Conservation (phyloP, 2,113 vertebrate species). For the Pterophyllum scalare region DNA sequence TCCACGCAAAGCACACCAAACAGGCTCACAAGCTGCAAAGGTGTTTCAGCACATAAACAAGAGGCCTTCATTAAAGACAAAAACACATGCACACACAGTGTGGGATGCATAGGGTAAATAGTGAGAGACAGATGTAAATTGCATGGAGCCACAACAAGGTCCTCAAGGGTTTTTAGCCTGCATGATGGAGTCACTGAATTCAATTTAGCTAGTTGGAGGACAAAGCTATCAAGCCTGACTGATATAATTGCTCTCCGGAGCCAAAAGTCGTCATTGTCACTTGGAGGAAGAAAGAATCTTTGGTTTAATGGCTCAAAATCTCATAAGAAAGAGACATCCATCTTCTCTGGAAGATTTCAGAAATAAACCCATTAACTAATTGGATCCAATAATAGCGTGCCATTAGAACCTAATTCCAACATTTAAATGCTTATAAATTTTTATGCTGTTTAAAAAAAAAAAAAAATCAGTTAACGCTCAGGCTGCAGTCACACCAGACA, state of each 20-base stretch:
- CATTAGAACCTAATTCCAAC: constrained; percentile 65
- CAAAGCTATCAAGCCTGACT: constrained; percentile 71
- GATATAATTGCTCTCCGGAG: constrained; percentile 73
- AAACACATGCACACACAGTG: constrained; percentile 46
- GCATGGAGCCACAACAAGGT: constrained; percentile 67
- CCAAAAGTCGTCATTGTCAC: constrained; percentile 73
- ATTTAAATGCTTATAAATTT: constrained; percentile 65
- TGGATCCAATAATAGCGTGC: constrained; percentile 70
- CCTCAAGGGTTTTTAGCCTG: constrained; percentile 61
- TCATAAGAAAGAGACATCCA: constrained; percentile 69
- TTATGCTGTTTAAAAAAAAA: constrained; percentile 38
- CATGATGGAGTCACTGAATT: constrained; percentile 57
- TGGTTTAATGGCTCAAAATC: constrained; percentile 73
- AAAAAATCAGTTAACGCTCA: constrained; percentile 31
- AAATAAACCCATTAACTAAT: constrained; percentile 80
- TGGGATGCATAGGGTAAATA: constrained; percentile 44
- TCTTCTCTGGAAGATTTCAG: constrained; percentile 62
- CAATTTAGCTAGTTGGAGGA: constrained; percentile 72
- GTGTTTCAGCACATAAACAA: constrained; percentile 24
- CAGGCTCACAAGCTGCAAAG: constrained; percentile 15
- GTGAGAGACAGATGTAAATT: constrained; percentile 73
- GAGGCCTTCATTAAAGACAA: constrained; percentile 40
- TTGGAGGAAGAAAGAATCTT: constrained; percentile 69
- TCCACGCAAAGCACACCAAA: neutral
- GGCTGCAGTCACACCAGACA: constrained; percentile 14